A percentile compares a stretch with the other conserved stretches of the same genome.
Evolutionary conservation across 37 sponge, comb jelly and placozoan genomes (phyloP).

Genomic region (Oscarella lobularis): DNA sequence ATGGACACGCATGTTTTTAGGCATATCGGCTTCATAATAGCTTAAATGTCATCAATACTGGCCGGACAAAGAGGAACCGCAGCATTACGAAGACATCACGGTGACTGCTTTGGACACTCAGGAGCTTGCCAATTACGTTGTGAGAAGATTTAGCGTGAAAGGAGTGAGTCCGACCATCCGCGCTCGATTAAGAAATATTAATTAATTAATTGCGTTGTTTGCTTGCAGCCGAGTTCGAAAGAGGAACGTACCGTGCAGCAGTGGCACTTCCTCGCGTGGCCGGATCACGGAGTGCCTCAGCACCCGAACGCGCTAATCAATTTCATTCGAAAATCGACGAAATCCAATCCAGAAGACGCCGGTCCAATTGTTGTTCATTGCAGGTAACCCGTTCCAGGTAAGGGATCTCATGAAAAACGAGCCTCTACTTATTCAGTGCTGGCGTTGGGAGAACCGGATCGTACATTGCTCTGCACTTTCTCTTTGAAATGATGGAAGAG

Average conservation of each 20-base stretch:
- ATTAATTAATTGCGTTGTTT: no score
- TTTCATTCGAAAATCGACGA: not conserved
- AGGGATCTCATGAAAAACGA: no score
- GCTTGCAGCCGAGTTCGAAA: not conserved
- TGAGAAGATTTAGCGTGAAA: not conserved
- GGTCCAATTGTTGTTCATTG: not conserved
- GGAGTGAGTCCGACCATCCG: slow-evolving; percentile 6
- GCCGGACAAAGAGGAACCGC: slow-evolving; percentile 11
- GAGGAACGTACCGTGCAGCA: not conserved
- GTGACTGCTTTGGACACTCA: not conserved
- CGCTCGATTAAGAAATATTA: no score
- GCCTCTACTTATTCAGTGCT: slow-evolving; percentile 32
- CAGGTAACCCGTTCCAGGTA: no score
- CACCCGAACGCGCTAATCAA: slow-evolving; percentile 7
- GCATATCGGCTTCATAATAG: no score
- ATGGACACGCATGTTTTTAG: no score
- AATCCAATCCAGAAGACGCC: not conserved
- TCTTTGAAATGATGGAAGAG: slow-evolving; percentile 48
- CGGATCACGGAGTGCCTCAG: slow-evolving; percentile 25
- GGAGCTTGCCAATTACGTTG: not conserved
- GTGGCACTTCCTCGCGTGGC: slow-evolving; percentile 12
- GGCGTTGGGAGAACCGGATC: slow-evolving; percentile 77
- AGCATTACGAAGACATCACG: not conserved
- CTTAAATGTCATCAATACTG: not conserved
- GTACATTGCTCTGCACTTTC: slow-evolving; percentile 34